A percentile compares a stretch with the other conserved stretches of the same genome.
Conservation (phyloP, 92 coral and sea anemone genomes). For the Porites evermanni region DNA sequence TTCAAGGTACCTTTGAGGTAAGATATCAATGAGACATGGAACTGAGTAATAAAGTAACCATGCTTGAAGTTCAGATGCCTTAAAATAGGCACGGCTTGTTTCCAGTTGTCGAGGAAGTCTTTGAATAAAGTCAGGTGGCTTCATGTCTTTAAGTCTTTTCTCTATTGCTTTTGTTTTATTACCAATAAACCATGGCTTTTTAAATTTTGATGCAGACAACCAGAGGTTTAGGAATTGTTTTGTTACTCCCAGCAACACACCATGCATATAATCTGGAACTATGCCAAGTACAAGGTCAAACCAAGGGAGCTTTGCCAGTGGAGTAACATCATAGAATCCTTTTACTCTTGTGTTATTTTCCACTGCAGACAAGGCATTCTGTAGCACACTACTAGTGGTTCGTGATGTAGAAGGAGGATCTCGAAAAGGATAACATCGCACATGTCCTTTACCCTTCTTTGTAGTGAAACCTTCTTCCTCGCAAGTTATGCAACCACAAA, state of each 20-base stretch:
- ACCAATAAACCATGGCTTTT: conserved; percentile 61
- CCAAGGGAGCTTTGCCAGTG: conserved; percentile 46
- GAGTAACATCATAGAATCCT: conserved; percentile 50
- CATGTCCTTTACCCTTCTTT: conserved; percentile 67
- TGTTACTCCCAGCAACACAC: conserved; percentile 61
- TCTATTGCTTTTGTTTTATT: conserved; percentile 47
- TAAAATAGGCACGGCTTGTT: conserved; percentile 47
- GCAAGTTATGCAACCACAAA: conserved; percentile 54
- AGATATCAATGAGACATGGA: conserved; percentile 61
- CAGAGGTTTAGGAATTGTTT: conserved; percentile 56
- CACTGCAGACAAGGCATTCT: conserved; percentile 40
- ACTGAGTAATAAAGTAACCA: conserved; percentile 67
- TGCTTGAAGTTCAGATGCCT: conserved; percentile 71
- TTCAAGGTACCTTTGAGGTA: conserved; percentile 49
- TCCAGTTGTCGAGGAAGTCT: conserved; percentile 55
- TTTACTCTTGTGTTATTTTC: conserved; percentile 37
- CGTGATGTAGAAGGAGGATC: conserved; percentile 39
- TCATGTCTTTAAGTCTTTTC: conserved; percentile 46
- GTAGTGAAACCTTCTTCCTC: conserved; percentile 55
- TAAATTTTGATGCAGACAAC: conserved; percentile 43
- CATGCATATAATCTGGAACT: conserved; percentile 73
- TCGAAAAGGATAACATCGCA: conserved; percentile 45
- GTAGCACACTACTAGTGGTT: conserved; percentile 30
- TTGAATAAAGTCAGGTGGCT: conserved; percentile 61
- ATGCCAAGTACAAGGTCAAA: conserved; percentile 58